phyloP scores from a whole-genome alignment of 1,140 invertebrate genomes.

The Drosophila elegans region DNA sequence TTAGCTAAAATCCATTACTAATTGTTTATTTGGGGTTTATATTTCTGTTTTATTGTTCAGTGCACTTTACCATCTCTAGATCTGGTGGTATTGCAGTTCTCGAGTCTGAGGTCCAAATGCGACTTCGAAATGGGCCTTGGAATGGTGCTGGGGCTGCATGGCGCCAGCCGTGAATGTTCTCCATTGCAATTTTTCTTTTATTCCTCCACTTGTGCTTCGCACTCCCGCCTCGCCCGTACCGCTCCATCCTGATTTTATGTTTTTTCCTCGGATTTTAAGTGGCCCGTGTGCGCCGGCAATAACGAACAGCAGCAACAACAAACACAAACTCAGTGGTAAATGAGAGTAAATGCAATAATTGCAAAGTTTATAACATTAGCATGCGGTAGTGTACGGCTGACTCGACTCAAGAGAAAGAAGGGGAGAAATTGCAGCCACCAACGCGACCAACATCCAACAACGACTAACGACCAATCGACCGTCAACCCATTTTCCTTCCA shows the following conservation, averaged over 20 bases:
- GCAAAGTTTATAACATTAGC: constrained; percentile 78
- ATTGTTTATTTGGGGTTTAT: background rate
- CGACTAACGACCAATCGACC: constrained; percentile 60
- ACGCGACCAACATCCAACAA: constrained; percentile 48
- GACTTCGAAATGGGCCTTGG: constrained; percentile 9
- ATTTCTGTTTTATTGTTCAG: background rate
- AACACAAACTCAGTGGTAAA: constrained; percentile 63
- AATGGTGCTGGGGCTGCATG: constrained; percentile 41
- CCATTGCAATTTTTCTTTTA: constrained; percentile 68
- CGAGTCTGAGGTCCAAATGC: constrained; percentile 4
- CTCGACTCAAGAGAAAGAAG: background rate
- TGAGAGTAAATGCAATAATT: constrained; percentile 82
- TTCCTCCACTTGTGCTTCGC: constrained; percentile 30
- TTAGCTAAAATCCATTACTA: too few relatives aligned
- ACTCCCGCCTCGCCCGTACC: background rate
- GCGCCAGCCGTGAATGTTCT: constrained; percentile 77
- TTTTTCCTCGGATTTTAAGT: constrained; percentile 61
- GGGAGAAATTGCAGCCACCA: constrained; percentile 59
- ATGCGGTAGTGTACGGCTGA: constrained; percentile 17
- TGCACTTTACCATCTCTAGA: constrained; percentile 3
- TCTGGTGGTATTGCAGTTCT: constrained; percentile 4
- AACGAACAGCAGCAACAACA: constrained; percentile 51
- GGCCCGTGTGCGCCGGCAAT: constrained; percentile 72
- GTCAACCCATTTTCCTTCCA: constrained; percentile 46
- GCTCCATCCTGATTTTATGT: constrained; percentile 19